phyloP scores from a whole-genome alignment of 2,113 vertebrate genomes.

The Myrmecophaga tridactyla region DNA sequence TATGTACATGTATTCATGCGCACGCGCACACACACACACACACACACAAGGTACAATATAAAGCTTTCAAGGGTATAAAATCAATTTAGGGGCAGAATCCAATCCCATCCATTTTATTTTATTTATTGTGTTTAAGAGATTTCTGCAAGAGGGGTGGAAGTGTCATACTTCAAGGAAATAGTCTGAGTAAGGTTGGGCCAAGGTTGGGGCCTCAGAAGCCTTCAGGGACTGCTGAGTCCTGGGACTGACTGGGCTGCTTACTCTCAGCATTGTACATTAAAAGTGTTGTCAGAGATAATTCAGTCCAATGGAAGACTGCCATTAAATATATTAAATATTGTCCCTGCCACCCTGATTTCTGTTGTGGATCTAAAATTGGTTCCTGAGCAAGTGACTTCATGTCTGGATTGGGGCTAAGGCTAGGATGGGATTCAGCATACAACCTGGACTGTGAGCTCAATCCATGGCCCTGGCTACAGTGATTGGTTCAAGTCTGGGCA shows the following conservation, averaged over 20 bases:
- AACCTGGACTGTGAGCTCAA: background rate
- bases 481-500: background rate
- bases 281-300: background rate
- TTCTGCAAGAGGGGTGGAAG: background rate
- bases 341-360: background rate
- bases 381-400: background rate
- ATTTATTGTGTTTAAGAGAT: background rate
- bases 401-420: background rate
- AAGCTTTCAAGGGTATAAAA: constrained; percentile 45
- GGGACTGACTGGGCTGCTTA: background rate
- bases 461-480: background rate
- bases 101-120: background rate
- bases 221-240: background rate
- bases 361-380: background rate
- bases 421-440: background rate
- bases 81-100: constrained; percentile 18
- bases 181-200: background rate
- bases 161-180: background rate
- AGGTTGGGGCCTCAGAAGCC: background rate
- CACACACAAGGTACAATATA: background rate
- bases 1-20: background rate
- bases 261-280: background rate
- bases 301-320: background rate
- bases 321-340: background rate
- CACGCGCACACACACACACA: background rate